Evolutionary conservation across 2,113 vertebrate genomes (phyloP).

Genomic region (Rhabdomys dilectus): DNA sequence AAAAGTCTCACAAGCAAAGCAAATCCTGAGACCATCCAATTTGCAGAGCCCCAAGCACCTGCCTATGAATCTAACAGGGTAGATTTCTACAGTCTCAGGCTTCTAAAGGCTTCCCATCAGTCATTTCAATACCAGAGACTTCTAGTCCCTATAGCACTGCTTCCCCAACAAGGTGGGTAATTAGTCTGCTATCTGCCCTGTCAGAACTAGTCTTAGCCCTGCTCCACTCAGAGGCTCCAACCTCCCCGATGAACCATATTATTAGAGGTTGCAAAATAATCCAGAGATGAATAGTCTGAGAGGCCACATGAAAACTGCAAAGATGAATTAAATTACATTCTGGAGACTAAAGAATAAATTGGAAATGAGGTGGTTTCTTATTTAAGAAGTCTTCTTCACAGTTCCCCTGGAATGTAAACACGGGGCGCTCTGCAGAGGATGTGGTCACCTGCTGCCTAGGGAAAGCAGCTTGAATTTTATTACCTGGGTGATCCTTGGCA

Average conservation of each 20-base stretch:
- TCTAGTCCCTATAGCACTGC: neutral
- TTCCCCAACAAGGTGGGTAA: slow-evolving; percentile 70
- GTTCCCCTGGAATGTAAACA: slow-evolving; percentile 75
- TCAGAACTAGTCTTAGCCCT: slow-evolving; percentile 63
- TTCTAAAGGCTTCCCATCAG: slow-evolving; percentile 50
- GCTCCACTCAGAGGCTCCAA: slow-evolving; percentile 47
- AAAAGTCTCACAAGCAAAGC: slow-evolving; percentile 74
- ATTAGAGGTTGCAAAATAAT: slow-evolving; percentile 76
- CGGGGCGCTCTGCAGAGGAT: slow-evolving; percentile 57
- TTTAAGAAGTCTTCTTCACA: slow-evolving; percentile 71
- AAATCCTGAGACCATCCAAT: slow-evolving; percentile 75
- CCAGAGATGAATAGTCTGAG: slow-evolving; percentile 73
- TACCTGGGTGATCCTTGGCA: slow-evolving; percentile 80
- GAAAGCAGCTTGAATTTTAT: slow-evolving; percentile 80
- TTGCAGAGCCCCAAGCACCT: neutral
- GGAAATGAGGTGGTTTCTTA: slow-evolving; percentile 79
- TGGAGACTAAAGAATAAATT: slow-evolving; percentile 74
- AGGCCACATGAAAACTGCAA: slow-evolving; percentile 80
- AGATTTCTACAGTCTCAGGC: slow-evolving; percentile 60
- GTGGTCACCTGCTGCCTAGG: slow-evolving; percentile 71
- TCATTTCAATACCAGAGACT: slow-evolving; percentile 72
- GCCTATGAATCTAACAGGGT: slow-evolving; percentile 70
- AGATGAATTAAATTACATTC: slow-evolving; percentile 77
- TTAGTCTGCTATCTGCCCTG: slow-evolving; percentile 60
- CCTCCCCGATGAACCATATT: slow-evolving; percentile 73